Evolutionary conservation across 1,140 invertebrate species (phyloP), one percentile per base, ranked within the genome.

Genomic region (Drosophila obscura): DNA sequence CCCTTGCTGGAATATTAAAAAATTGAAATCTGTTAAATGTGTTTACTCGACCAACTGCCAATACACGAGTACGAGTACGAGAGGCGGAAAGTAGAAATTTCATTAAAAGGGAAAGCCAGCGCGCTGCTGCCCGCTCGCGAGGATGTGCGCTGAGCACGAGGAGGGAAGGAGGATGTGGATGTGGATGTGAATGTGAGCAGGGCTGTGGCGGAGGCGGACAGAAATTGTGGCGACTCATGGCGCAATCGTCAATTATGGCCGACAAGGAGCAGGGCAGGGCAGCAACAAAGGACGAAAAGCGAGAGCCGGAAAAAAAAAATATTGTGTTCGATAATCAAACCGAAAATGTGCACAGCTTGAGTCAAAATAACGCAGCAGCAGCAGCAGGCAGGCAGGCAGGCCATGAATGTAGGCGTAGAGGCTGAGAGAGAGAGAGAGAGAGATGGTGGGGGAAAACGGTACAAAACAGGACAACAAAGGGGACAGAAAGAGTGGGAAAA

Each of bases 281-380:
- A 9, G 35, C 35, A 39, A 39, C 35, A 39, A 39, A 11, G 35
- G 35, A 13, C 26, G 22, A 44, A 78, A 87, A 85, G 76, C 79
- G 83, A 78, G 35, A 39, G 11, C 35, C 35, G 35, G 5, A 3
- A 22, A 26, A 28, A 87, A 87, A 87, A 87, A 88, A 87, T 87
- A 87, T 87, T 87, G 82, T 82, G 83, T 83, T 87, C 82, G 79
- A 87, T 87, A 87, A 87, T 87, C 82, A 87, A 88, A 87, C 82
- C 82, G 79, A 87, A 87, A 87, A 87, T 87, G 82, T 87, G 83
- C 82, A 87, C 82, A 88, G 82, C 82, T 87, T 87, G 82, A 87
- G 75, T 73, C 83, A 82, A 87, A 87, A 87, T 67, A 87, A 74
- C 61, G 75, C 72, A 61, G 53, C 68, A 55, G 64, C 45, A 52